These are phyloP conservation scores for Rana temporaria DNA, from an alignment of 2,113 vertebrate species.

Conservation along the genomic window DNA sequence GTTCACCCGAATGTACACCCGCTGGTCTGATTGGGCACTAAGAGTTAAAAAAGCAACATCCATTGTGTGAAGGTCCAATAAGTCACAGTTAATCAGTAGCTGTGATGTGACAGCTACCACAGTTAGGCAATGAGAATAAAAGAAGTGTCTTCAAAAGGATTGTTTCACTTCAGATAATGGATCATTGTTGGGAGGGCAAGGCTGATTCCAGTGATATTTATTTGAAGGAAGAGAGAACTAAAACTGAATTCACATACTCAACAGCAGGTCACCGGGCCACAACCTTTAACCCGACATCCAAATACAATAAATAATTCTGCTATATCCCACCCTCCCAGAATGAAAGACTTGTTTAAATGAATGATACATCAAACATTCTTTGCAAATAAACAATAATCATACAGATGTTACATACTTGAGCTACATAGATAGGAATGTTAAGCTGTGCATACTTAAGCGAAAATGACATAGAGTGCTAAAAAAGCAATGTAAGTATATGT, in stretches of 20 bases:
- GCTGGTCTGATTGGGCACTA: background rate
- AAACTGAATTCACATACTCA: conserved; percentile 50
- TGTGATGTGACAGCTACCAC: conserved; percentile 40
- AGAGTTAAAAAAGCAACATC: conserved; percentile 26
- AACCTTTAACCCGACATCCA: conserved; percentile 49
- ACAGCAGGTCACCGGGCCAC: conserved; percentile 35
- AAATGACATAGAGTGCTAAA: background rate
- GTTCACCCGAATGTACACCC: no score
- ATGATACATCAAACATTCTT: conserved; percentile 39
- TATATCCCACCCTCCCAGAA: conserved; percentile 46
- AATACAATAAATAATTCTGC: conserved; percentile 52
- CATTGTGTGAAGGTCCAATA: conserved; percentile 51
- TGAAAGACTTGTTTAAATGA: conserved; percentile 54
- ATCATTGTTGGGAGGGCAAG: conserved; percentile 36
- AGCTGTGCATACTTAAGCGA: background rate
- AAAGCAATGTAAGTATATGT: background rate
- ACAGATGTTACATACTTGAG: conserved; percentile 41
- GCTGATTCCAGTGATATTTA: conserved; percentile 53
- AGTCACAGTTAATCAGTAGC: conserved; percentile 58
- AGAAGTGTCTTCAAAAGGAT: conserved; percentile 23
- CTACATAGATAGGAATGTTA: conserved; percentile 14
- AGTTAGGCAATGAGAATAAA: conserved; percentile 30
- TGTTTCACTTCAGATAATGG: conserved; percentile 39
- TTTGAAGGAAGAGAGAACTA: conserved; percentile 53
- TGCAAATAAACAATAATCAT: conserved; percentile 52